Evolutionary conservation across 2,888 invertebrate species (phyloP).

Genomic region (Thereva unica): DNA sequence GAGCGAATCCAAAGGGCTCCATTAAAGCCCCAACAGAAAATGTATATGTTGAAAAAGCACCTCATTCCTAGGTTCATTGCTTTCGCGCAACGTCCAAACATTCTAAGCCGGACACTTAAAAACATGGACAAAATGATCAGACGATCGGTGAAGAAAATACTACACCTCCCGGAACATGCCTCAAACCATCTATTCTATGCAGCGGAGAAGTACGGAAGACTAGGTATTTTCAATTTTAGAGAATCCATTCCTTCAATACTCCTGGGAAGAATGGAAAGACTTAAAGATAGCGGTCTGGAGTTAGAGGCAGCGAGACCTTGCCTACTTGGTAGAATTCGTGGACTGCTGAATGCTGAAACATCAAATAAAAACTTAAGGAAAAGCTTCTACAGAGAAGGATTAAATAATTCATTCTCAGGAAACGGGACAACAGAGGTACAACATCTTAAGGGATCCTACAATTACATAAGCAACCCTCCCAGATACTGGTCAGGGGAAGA

Average conservation of each 20-base stretch:
- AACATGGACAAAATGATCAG: conserved; percentile 1
- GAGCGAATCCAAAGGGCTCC: neutral
- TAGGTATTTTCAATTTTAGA: neutral
- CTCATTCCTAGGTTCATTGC: neutral
- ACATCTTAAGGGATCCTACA: neutral
- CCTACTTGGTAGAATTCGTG: too few relatives aligned
- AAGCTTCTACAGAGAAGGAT: neutral
- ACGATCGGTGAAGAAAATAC: neutral
- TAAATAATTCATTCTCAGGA: neutral
- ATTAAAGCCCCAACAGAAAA: conserved; percentile 18
- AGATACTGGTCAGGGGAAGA: neutral
- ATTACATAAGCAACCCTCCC: neutral
- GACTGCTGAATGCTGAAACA: neutral
- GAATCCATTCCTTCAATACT: neutral
- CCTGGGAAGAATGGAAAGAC: neutral
- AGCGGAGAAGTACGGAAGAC: neutral
- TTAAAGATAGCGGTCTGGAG: neutral
- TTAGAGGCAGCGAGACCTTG: neutral
- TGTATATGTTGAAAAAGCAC: neutral
- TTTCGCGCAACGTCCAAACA: neutral
- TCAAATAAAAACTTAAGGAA: neutral
- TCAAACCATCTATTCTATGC: too few relatives aligned
- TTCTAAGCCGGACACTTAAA: neutral
- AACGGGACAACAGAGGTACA: neutral
- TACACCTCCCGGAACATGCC: neutral